Base-by-base conservation (phyloP, 2,113 vertebrate genomes). In the Mormyrus lacerda region DNA sequence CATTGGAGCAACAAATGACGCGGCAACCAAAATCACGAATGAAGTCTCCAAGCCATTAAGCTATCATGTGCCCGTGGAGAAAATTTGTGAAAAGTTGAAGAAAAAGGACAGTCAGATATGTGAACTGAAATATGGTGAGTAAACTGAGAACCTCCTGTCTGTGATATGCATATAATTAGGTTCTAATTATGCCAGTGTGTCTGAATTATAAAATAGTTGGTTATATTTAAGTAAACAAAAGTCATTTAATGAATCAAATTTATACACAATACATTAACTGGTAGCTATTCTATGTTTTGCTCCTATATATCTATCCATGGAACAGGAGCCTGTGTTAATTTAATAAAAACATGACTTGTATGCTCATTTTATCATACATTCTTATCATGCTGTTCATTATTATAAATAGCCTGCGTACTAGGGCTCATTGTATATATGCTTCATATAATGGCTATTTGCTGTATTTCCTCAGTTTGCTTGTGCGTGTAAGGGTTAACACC, bases 21-120 rank as follows among this genome's bases (percentile, higher is more conserved):
- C 98, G 0, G 98, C 98, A 92, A 99, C 98, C 69, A 99, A 99
- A 95, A 99, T 99, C 0, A 95, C 96, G 92, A 99, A 99, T 0
- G 98, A 99, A 91, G 97, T 99, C 15, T 98, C 98, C 6, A 98
- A 97, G 92, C 98, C 98, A 0, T 93, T 99, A 91, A 97, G 98
- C 93, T 94, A 97, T 92, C 98, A 99, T 92, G 97, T 96, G 84
- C 98, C 98, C 0, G 97, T 98, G 92, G 97, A 97, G 88, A 99
- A 98, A 94, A 95, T 99, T 92, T 99, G 98, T 44, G 98, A 99
- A 94, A 99, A 99, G 69, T 96, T 99, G 17, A 99, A 98, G 94
- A 99, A 99, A 95, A 98, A 98, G 91, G 98, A 99, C 93, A 92
- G 96, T 89, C 98, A 99, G 95, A 99, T 99, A 94, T 99, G 98